Evolutionary conservation across 2,888 invertebrate species (phyloP), one percentile per base, ranked within the genome.

Genomic region (Ctena decussata): DNA sequence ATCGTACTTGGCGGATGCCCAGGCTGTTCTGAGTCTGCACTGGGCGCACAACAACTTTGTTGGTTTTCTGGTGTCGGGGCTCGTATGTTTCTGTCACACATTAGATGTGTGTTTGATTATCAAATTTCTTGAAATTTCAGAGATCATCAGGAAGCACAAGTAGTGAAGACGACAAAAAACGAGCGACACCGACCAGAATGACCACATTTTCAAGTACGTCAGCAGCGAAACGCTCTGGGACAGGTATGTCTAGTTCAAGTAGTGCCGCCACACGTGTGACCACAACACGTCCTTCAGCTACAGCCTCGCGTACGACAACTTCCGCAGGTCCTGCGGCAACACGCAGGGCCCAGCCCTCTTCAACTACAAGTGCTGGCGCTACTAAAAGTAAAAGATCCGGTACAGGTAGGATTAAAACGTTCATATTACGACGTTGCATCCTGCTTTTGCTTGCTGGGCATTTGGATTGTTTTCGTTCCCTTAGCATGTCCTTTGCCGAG

Each of bases 121-220:
- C n/a, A n/a, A n/a, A n/a, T n/a, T n/a, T n/a, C n/a, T n/a, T n/a
- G n/a, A n/a, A n/a, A n/a, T n/a, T 85, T 15, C 78, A 90, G 90
- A 81, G 90, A 18, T 89, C 89, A 32, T 86, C 89, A 5, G 89
- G 89, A 24, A 88, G 90, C 37, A 89, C 89, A 5, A 88, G 86
- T 75, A 88, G 88, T 30, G 85, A 85, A 60, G 89, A 90, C 39
- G 90, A 90, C 71, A 80, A 86, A 30, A 90, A 90, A 65, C 73
- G 86, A 39, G 77, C 88, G 15, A 85, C 88, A 24, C 85, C 89
- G 6, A 85, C 89, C 0, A 73, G 89, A 35, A 65, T 85, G 74
- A 35, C 82, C 32, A 24, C 73, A 24, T 30, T 71, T 0, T 30
- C 80, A 39, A 74, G 84, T 30, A 74, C 83, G 32, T 41, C 85